Evolutionary conservation across 37 sponge, comb jelly and placozoan species (phyloP).

Genomic region (Chondrilla cf. caribensis): DNA sequence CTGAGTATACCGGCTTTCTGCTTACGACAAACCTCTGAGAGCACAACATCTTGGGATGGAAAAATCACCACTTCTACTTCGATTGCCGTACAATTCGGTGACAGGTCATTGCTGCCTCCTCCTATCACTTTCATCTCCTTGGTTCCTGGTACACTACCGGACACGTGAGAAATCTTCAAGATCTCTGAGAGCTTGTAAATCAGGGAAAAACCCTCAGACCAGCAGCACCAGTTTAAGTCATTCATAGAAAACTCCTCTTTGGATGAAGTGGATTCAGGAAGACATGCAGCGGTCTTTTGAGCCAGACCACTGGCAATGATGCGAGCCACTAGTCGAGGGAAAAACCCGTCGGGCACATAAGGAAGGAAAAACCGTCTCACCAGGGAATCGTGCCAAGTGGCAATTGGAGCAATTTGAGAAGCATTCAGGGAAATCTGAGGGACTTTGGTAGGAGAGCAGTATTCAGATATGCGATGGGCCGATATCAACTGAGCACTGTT

Average conservation of each 20-base stretch:
- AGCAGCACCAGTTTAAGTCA: conserved; percentile 64
- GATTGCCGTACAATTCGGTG: conserved; percentile 11
- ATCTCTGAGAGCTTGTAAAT: conserved; percentile 59
- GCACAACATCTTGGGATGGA: conserved; percentile 22
- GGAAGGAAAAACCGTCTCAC: conserved; percentile 58
- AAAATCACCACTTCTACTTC: conserved; percentile 56
- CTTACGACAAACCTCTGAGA: neutral
- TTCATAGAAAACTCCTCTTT: conserved; percentile 11
- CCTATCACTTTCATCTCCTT: conserved; percentile 21
- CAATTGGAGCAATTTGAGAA: neutral
- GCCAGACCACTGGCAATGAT: conserved; percentile 51
- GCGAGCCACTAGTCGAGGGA: conserved; percentile 69
- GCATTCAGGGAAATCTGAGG: neutral
- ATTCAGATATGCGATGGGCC: neutral
- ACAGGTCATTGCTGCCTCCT: neutral
- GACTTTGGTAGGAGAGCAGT: neutral
- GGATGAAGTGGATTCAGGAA: neutral
- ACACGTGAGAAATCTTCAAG: conserved; percentile 46
- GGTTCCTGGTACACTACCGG: conserved; percentile 20
- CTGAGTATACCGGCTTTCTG: neutral
- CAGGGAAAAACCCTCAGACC: conserved; percentile 67
- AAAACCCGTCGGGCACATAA: conserved; percentile 76
- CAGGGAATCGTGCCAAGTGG: conserved; percentile 30
- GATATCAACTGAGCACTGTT: conserved; percentile 33
- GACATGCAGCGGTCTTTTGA: neutral